Percentiles rank a stretch among this genome's conserved stretches.
Conservation (phyloP, 2,797 vertebrate genomes). For the Ibycter americanus region DNA sequence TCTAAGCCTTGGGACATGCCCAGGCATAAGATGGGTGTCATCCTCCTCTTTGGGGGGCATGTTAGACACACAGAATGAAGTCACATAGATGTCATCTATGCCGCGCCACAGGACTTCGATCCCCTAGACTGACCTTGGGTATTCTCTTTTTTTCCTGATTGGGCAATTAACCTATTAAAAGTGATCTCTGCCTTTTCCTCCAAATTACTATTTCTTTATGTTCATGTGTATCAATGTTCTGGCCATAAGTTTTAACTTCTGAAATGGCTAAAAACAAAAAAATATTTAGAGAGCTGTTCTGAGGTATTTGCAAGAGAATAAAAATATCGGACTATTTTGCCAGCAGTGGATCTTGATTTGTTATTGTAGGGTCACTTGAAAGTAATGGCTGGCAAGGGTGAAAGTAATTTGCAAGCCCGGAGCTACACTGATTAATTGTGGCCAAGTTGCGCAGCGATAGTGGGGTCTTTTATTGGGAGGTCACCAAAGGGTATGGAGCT, state of each 20-base stretch:
- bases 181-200: not conserved
- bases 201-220: not conserved
- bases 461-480: constrained; percentile 54
- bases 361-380: constrained; percentile 33
- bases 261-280: not conserved
- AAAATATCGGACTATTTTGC: not conserved
- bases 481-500: constrained; percentile 43
- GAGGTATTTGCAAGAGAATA: not conserved
- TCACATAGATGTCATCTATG: not conserved
- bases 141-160: not conserved
- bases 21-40: not conserved
- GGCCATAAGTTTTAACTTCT: not conserved
- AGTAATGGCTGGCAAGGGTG: constrained; percentile 44
- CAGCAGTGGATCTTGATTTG: not conserved
- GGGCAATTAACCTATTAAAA: not conserved
- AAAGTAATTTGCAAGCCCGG: constrained; percentile 45
- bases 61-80: not conserved
- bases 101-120: not conserved
- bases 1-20: not conserved
- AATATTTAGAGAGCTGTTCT: not conserved
- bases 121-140: not conserved
- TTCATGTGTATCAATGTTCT: not conserved
- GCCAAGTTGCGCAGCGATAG: constrained; percentile 9
- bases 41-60: not conserved
- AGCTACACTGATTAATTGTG: constrained; percentile 48